These are phyloP conservation scores for Gallinago undulata DNA, from an alignment of 2,113 vertebrate species.

Conservation along the genomic window DNA sequence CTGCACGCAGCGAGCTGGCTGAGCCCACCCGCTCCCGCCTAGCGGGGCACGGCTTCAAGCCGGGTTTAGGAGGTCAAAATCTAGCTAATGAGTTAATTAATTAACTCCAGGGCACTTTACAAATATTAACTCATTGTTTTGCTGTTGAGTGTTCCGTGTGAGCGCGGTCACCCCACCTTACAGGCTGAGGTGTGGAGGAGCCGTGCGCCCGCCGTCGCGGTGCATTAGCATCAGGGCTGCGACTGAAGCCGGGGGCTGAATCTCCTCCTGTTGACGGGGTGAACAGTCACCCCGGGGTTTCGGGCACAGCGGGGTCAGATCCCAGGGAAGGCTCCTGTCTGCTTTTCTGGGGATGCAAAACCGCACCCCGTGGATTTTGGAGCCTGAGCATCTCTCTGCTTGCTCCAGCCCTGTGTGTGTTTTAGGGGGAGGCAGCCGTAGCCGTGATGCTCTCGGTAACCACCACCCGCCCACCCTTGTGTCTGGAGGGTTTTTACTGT, in stretches of 20 bases:
- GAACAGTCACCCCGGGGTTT: background rate
- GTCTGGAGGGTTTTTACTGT: background rate
- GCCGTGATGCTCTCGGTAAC: background rate
- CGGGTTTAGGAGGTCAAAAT: background rate
- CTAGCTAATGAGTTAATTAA: constrained; percentile 19
- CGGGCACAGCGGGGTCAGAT: rapidly evolving
- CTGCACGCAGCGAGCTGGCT: rapidly evolving
- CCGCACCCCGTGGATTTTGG: rapidly evolving
- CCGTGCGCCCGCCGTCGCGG: rapidly evolving
- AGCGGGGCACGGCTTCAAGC: background rate
- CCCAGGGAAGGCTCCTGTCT: rapidly evolving
- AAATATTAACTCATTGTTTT: background rate
- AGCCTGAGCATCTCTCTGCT: background rate
- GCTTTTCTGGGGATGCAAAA: background rate
- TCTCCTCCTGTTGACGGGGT: background rate
- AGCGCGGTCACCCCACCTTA: background rate
- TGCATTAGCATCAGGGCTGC: background rate
- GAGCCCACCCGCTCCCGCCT: background rate
- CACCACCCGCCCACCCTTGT: background rate
- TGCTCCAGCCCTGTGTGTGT: rapidly evolving
- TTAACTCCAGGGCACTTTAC: background rate
- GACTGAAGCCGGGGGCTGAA: background rate
- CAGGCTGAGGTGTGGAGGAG: background rate
- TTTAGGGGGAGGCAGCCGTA: background rate
- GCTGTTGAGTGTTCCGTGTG: background rate